Evolutionary conservation across 2,888 invertebrate genomes (phyloP).

Genomic region (Meta bourneti): DNA sequence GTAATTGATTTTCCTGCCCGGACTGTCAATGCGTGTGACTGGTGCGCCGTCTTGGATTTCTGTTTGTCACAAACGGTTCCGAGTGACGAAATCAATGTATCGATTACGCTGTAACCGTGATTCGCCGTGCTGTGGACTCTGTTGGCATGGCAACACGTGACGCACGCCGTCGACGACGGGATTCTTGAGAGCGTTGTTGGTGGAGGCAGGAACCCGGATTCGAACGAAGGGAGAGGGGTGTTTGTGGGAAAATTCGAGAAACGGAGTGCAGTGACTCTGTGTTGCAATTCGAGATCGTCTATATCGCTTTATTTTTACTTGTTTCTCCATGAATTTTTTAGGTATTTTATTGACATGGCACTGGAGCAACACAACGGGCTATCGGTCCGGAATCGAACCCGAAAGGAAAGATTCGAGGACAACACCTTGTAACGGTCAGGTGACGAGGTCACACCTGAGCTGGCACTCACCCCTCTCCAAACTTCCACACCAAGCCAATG

Average conservation of each 20-base stretch:
- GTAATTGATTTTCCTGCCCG: not conserved
- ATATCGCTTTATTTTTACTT: not conserved
- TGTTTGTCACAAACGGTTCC: constrained; percentile 23
- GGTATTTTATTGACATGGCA: no score
- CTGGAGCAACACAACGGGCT: no score
- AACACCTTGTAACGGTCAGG: no score
- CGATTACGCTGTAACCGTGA: constrained; percentile 42
- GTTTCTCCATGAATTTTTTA: no score
- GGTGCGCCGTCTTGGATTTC: not conserved
- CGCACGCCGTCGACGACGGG: constrained; percentile 5
- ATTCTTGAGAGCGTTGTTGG: not conserved
- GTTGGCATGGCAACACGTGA: constrained; percentile 39
- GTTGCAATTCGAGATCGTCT: not conserved
- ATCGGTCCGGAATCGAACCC: no score
- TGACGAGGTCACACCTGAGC: no score
- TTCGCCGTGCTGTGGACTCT: constrained; percentile 7
- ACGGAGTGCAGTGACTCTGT: not conserved
- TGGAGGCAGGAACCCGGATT: not conserved
- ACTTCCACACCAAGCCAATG: no score
- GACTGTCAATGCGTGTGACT: not conserved
- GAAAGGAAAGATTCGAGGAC: no score
- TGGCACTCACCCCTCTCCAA: no score
- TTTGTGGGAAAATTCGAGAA: not conserved
- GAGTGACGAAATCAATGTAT: constrained; percentile 64
- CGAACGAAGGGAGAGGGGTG: not conserved